Base-by-base conservation (phyloP, 2,797 vertebrate species). In the Hydrocynus forskahlii region DNA sequence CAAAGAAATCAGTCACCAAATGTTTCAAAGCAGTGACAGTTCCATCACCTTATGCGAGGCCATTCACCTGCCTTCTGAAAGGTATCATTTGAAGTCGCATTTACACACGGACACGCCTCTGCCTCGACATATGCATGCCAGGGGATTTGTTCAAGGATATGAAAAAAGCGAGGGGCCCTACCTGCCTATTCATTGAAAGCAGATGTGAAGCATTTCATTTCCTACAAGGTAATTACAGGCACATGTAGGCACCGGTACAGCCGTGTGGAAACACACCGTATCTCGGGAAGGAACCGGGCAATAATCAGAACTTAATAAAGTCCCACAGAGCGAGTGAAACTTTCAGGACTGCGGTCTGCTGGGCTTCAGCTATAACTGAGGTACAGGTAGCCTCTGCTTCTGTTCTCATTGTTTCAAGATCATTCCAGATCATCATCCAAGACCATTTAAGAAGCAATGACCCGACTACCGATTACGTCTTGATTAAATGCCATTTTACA, bases 131-230 rank as follows among this genome's bases (percentile, higher is more conserved):
- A 91, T 94, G 92, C 92, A 91, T 89, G 87, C 90, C 86, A 78
- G 64, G 74, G 69, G 83, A 76, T 91, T 91, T 86, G 90, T 90
- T 89, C 88, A 86, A 88, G 85, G 86, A 89, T 83, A 91, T 86
- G 29, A 29, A 85, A 87, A 89, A 92, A 88, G 89, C 86, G 81
- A 89, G 83, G 86, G 84, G 84, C 75, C 86, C 75, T 78, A 89
- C 88, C 89, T 91, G 88, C 89, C 89, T 85, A 92, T 93, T 95
- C 91, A 94, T 90, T 90, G 90, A 83, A 91, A 94, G 91, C 93
- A 95, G 94, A 94, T 93, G 94, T 92, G 87, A 92, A 80, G 81
- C 63, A 80, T 87, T 91, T 86, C 84, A 90, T 90, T 93, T 93
- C 93, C 92, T 88, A 91, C 88, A 75, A 87, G 82, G 79, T 93